Evolutionary conservation across 2,888 invertebrate genomes (phyloP).

Genomic region (Synanthedon andrenaeformis): DNA sequence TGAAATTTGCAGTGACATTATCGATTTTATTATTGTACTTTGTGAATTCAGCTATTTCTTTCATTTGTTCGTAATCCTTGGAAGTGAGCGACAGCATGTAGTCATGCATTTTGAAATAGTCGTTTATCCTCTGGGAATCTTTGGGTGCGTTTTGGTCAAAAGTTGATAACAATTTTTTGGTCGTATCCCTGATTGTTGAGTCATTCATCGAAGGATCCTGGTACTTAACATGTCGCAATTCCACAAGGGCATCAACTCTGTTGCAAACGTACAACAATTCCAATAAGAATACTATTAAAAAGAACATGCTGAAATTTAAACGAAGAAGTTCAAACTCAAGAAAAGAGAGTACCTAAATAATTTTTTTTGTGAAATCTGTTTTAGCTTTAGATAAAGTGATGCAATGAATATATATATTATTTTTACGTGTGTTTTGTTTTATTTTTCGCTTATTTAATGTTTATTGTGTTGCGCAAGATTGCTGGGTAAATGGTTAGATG

Average conservation of each 20-base stretch:
- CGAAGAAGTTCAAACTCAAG: too few relatives aligned
- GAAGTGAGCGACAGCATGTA: constrained; percentile 30
- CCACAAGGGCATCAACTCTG: not conserved
- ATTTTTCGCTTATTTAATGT: not conserved
- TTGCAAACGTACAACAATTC: too few relatives aligned
- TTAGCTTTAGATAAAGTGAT: too few relatives aligned
- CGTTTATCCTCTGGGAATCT: constrained; percentile 19
- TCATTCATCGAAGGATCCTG: not conserved
- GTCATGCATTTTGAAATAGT: constrained; percentile 30
- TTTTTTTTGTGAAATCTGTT: too few relatives aligned
- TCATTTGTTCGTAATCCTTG: constrained; percentile 25
- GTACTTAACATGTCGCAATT: not conserved
- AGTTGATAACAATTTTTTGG: constrained; percentile 25
- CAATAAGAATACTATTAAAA: too few relatives aligned
- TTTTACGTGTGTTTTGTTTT: not conserved
- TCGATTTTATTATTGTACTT: constrained; percentile 22
- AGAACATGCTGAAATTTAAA: too few relatives aligned
- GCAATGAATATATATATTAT: too few relatives aligned
- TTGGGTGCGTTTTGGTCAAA: constrained; percentile 20
- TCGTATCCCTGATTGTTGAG: constrained; percentile 11
- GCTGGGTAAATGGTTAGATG: too few relatives aligned
- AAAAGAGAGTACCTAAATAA: too few relatives aligned
- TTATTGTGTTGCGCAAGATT: too few relatives aligned
- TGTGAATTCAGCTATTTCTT: constrained; percentile 24
- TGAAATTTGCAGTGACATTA: constrained; percentile 20